Percentiles rank a stretch among this genome's conserved stretches.
phyloP scores from a whole-genome alignment of 2,888 invertebrate genomes.

The Philopedon plagiatum region DNA sequence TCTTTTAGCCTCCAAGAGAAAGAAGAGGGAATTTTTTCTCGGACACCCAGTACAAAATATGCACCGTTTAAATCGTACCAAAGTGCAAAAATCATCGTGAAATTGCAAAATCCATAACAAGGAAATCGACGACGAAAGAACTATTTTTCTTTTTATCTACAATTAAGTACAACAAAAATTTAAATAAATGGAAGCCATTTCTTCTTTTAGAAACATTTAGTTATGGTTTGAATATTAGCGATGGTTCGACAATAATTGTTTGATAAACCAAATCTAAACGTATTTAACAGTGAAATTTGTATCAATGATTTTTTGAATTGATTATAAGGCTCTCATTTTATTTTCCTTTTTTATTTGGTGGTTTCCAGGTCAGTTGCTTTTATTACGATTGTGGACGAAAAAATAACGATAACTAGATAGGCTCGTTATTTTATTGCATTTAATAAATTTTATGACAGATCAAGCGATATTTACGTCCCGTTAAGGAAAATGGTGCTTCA shows the following conservation, averaged over 20 bases:
- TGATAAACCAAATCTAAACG: slow-evolving; percentile 43
- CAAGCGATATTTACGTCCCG: no score
- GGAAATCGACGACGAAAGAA: neutral
- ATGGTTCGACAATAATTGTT: slow-evolving; percentile 41
- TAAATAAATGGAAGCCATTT: slow-evolving; percentile 17
- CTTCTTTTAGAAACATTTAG: slow-evolving; percentile 29
- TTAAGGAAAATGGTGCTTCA: no score
- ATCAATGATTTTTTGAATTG: slow-evolving; percentile 42
- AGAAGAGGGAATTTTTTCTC: no score
- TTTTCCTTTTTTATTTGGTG: slow-evolving; percentile 32
- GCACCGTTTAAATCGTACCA: no score
- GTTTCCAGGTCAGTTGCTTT: slow-evolving; percentile 34
- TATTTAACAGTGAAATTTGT: slow-evolving; percentile 43
- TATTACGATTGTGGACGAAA: slow-evolving; percentile 1
- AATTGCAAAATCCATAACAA: neutral
- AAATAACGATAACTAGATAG: neutral
- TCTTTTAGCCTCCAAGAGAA: no score
- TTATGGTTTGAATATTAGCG: slow-evolving; percentile 40
- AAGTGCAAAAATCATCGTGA: neutral
- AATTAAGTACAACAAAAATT: slow-evolving; percentile 11
- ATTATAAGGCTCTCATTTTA: slow-evolving; percentile 38
- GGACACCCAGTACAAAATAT: no score
- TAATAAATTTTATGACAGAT: no score
- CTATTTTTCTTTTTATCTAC: neutral
- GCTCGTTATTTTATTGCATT: no score